Evolutionary conservation across 2,888 invertebrate genomes (phyloP).

Genomic region (Nymphalis c-album): DNA sequence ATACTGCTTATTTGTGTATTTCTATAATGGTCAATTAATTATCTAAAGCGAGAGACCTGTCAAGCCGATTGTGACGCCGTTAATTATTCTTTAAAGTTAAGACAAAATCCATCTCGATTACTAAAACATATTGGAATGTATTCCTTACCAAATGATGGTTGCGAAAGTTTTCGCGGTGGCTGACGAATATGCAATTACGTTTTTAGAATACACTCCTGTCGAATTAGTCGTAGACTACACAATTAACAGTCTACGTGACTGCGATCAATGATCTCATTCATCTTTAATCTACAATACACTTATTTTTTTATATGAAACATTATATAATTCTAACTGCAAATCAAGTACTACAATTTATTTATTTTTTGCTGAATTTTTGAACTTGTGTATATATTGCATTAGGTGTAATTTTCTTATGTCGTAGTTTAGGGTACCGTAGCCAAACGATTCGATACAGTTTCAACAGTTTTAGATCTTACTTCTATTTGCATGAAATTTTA

Average conservation of each 20-base stretch:
- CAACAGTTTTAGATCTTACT: not conserved
- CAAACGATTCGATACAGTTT: constrained; percentile 1
- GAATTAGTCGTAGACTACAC: constrained; percentile 13
- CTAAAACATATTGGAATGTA: constrained; percentile 7
- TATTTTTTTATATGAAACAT: too few relatives aligned
- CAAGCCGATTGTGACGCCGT: not conserved
- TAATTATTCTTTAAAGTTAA: constrained; percentile 7
- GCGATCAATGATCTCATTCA: not conserved
- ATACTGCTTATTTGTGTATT: too few relatives aligned
- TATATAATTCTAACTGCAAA: too few relatives aligned
- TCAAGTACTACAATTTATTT: too few relatives aligned
- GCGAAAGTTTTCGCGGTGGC: constrained; percentile 16
- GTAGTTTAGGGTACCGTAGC: not conserved
- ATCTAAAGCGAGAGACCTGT: constrained; percentile 12
- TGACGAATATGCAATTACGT: constrained; percentile 21
- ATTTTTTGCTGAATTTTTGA: too few relatives aligned
- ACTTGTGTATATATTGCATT: not conserved
- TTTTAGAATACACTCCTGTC: constrained; percentile 21
- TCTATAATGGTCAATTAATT: constrained; percentile 8
- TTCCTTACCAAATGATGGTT: constrained; percentile 20
- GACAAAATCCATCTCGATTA: constrained; percentile 7
- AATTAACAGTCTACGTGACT: constrained; percentile 13
- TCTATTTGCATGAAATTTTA: not conserved
- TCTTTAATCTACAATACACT: not conserved
- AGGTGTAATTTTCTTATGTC: not conserved